phyloP scores from a whole-genome alignment of 2,113 vertebrate species.

The Rallus limicola region DNA sequence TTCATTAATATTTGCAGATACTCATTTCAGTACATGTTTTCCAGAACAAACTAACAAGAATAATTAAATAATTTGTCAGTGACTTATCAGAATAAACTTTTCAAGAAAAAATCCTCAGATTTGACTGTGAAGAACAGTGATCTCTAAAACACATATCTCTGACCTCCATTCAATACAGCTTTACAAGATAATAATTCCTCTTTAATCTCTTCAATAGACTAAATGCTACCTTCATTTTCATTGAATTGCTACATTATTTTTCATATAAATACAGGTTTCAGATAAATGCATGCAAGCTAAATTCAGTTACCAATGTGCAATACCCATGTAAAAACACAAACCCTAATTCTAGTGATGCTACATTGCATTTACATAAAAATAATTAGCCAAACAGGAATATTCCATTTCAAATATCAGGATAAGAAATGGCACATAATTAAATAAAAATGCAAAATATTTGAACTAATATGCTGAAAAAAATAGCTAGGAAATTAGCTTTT shows the following conservation, averaged over 20 bases:
- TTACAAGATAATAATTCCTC: background rate
- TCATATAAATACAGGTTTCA: background rate
- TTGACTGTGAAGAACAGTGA: background rate
- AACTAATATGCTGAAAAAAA: background rate
- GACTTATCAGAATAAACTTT: background rate
- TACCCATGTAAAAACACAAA: background rate
- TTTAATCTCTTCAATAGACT: background rate
- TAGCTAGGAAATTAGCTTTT: background rate
- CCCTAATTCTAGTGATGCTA: background rate
- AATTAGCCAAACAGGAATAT: background rate
- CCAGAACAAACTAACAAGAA: background rate
- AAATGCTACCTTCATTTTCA: background rate
- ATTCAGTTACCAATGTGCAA: background rate
- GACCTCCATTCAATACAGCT: background rate
- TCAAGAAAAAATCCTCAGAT: background rate
- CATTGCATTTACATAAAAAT: background rate
- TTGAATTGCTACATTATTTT: background rate
- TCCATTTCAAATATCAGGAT: background rate
- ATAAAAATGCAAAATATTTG: background rate
- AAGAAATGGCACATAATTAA: background rate
- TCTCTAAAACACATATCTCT: background rate
- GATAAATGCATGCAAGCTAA: background rate
- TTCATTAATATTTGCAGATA: background rate
- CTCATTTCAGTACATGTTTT: background rate
- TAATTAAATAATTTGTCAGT: background rate